Evolutionary conservation across 1,140 invertebrate genomes (phyloP), one percentile per base, ranked within the genome.

Genomic region (Drosophila pallidifrons): DNA sequence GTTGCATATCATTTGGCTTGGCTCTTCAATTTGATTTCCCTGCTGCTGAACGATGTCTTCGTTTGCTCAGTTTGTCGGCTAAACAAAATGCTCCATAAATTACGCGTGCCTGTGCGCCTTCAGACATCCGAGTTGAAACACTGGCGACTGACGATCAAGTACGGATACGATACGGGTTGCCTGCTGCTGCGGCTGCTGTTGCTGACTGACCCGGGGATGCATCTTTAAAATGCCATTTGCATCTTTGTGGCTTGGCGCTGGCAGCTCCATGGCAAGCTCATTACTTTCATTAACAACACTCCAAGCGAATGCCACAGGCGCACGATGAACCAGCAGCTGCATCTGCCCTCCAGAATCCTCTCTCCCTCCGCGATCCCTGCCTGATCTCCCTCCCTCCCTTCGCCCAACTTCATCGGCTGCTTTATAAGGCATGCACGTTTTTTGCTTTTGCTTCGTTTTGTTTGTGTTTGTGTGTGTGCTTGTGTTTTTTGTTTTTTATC

Each of bases 181-280:
- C 75, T 60, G 75, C 79, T 25, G 20, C 20, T 25, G 20, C 20
- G 13, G 5, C 75, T 60, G 75, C 79, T 25, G 20, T 3, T 25
- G 20, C 20, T 25, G 20, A 25, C 20, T 88, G 85, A 89, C 85
- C 85, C 85, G 77, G 60, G 86, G 73, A 73, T 89, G 85, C 83
- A 87, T 89, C 86, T 89, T 89, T 89, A 89, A 89, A 89, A 89
- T 89, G 86, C 86, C 85, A 89, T 89, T 89, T 89, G 85, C 85
- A 89, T 89, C 85, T 89, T 83, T 89, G 85, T 87, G 82, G 81
- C 75, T 83, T 78, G 81, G 77, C 67, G 77, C 72, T 78, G 77
- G 41, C 41, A 43, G 41, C 41, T 13, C 11, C 41, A 43, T 81
- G 80, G 83, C 85, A 85, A 79, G 85, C 85, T 89, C 85, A 89